Evolutionary conservation across 2,888 invertebrate genomes (phyloP).

Genomic region (Temnothorax ravouxi): DNA sequence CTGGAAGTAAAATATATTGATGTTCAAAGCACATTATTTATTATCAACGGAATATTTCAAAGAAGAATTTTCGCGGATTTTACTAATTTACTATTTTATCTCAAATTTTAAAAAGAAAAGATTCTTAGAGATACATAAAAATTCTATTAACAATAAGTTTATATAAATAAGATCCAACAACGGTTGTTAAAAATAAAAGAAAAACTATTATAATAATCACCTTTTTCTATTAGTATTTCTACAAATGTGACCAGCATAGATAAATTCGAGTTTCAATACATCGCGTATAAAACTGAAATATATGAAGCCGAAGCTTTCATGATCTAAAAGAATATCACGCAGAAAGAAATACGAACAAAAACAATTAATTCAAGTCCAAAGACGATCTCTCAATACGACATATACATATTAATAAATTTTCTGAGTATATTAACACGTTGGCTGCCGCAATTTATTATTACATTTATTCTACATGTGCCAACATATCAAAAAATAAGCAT

Average conservation of each 20-base stretch:
- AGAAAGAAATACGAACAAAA: not conserved
- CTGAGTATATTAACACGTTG: not conserved
- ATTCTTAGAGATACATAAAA: not conserved
- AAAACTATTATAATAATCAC: slow-evolving; percentile 3
- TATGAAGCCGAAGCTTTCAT: slow-evolving; percentile 75
- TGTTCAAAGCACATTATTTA: not conserved
- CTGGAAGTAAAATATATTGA: not conserved
- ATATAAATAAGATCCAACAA: not conserved
- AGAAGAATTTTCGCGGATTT: not conserved
- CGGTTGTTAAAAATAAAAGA: not conserved
- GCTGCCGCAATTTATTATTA: no score
- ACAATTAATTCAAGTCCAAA: not conserved
- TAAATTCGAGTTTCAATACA: slow-evolving; percentile 56
- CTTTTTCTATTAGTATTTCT: slow-evolving; percentile 12
- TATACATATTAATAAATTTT: not conserved
- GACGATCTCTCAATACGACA: not conserved
- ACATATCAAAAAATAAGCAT: no score
- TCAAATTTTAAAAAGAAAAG: not conserved
- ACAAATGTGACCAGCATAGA: not conserved
- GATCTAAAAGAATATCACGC: slow-evolving; percentile 56
- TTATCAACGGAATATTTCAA: not conserved
- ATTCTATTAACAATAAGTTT: not conserved
- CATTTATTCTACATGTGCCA: no score
- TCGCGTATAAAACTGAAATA: slow-evolving; percentile 70
- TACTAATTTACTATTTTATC: not conserved